Base-by-base conservation (phyloP, 2,888 invertebrate species). In the Geotrupes spiniger region DNA sequence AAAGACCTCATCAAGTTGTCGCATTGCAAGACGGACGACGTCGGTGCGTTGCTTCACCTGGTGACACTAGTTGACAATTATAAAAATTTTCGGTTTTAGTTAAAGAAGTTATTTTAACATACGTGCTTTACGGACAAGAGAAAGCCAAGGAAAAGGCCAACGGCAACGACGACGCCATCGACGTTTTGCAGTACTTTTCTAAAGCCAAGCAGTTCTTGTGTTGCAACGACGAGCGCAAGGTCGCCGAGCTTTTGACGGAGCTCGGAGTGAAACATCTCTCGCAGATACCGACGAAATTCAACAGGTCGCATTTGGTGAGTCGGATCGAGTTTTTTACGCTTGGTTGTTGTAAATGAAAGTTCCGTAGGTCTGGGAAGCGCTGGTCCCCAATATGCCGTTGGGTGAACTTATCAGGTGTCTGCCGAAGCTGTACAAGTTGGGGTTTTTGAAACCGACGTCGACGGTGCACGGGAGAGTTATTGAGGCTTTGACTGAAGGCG, bases 1-100 rank as follows among this genome's bases (percentile, higher is more conserved):
- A 83, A 82, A 60, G 87, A 86, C 58, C 74, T 89, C n/a, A 71
- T 85, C 1, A 78, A 80, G 58, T 76, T 84, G 60, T 81, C 77
- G 17, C 85, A 85, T 65, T 62, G 79, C 2, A 80, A 80, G 65
- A 57, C 77, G 36, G 69, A 72, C n/a, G 69, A 71, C 48, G 64
- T 70, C 54, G 75, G 82, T 70, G 66, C 71, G 73, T 76, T 74
- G n/a, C n/a, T n/a, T n/a, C n/a, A n/a, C 10, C 17, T 44, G 10
- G 38, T 26, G 6, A n/a, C 26, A 42, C 11, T 2, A 12, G 9
- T 25, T 16, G 5, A 33, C 36, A 38, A 31, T 21, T 21, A 33
- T n/a, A n/a, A n/a, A n/a, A n/a, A n/a, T n/a, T n/a, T n/a, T 38
- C 37, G 49, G 45, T 64, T 65, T 25, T 51, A 70, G 70, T 57